Evolutionary conservation across 2,797 vertebrate genomes (phyloP), one percentile per base, ranked within the genome.

Genomic region (Pangasius krempfi): DNA sequence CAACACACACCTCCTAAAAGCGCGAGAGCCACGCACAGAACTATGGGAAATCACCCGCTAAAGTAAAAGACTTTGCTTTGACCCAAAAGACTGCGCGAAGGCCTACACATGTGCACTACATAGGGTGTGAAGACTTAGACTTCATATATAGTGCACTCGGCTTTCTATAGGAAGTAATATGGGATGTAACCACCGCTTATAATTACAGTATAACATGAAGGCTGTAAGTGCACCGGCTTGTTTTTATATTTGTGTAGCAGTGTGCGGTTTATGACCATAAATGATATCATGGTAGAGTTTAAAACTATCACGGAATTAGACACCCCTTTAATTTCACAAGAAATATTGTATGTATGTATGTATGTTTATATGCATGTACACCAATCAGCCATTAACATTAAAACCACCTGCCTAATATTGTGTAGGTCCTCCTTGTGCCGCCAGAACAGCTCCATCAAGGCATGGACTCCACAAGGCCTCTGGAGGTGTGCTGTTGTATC

Each of bases 11-110:
- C 60, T 78, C 27, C 12, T 30, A 64, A 50, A 13, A 27, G 75
- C 40, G 58, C 75, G 5, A 83, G 25, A 5, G 25, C 40, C 9
- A 37, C 40, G 40, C 62, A 70, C 33, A 50, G 87, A 58, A 56
- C 47, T 84, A 18, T 86, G 84, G 90, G 88, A 88, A 88, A 66
- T 73, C 25, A 22, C 10, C 14, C 4, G 47, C 66, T 44, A 87
- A 20, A 80, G 22, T 85, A 88, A 89, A 89, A 91, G 88, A 22
- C 60, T 16, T 58, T 0, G 37, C 16, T 60, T 10, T 22, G 0
- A 56, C 8, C 20, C 54, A 58, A 80, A 58, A 58, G 14, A 18
- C n/a, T 18, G 3, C 33, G 1, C 20, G 10, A 1, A 25, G 52
- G 16, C 5, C 27, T 33, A 33, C 64, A 20, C 16, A 33, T 4